phyloP scores from a whole-genome alignment of 1,140 invertebrate species.

The Drosophila pachea region DNA sequence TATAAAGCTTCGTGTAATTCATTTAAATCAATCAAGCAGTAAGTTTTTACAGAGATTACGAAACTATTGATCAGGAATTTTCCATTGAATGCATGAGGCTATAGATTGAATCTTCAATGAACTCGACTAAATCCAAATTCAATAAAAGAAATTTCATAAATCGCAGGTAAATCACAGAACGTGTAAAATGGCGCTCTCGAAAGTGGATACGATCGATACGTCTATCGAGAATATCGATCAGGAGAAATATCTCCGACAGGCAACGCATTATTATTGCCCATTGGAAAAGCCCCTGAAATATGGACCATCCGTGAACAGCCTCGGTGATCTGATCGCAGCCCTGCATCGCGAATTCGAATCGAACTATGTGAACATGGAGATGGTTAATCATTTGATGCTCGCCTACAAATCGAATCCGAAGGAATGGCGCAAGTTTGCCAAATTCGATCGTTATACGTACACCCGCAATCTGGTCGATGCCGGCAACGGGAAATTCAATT shows the following conservation, averaged over 20 bases:
- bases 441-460: conserved; percentile 96
- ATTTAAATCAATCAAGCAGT: conserved; percentile 67
- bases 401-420: conserved; percentile 91
- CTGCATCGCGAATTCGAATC: conserved; percentile 87
- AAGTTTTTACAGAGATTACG: conserved; percentile 24
- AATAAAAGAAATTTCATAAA: not conserved
- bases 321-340: conserved; percentile 87
- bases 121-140: not conserved
- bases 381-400: conserved; percentile 90
- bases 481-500: conserved; percentile 98
- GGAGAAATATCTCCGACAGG: conserved; percentile 73
- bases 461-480: conserved; percentile 95
- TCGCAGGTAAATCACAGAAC: conserved; percentile 68
- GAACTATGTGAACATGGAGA: conserved; percentile 92
- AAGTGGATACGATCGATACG: conserved; percentile 66
- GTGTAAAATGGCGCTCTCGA: conserved; percentile 70
- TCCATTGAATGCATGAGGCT: conserved; percentile 31
- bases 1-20: conserved; percentile 44
- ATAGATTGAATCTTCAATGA: conserved; percentile 1
- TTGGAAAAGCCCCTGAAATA: conserved; percentile 77
- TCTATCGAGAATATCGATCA: conserved; percentile 66
- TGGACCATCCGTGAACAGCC: conserved; percentile 77
- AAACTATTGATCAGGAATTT: conserved; percentile 44
- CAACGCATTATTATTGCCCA: conserved; percentile 70
- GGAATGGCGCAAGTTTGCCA: conserved; percentile 97